These are phyloP conservation scores for Anarhynchus alexandrinus DNA, from an alignment of 2,113 vertebrate species.

Conservation along the genomic window DNA sequence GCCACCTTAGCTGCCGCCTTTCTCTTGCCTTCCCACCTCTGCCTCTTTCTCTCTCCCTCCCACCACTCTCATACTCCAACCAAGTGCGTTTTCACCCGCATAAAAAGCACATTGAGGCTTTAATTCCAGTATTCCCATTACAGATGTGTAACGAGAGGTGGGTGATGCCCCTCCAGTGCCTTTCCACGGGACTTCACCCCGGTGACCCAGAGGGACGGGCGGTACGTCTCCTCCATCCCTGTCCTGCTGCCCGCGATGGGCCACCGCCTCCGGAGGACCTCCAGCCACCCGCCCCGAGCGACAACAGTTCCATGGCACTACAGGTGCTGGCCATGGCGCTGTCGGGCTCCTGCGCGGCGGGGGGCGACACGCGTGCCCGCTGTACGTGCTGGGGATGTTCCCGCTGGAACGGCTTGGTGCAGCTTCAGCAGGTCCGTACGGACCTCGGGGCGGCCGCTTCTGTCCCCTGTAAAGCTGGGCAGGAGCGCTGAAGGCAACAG, in stretches of 20 bases:
- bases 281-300: not conserved
- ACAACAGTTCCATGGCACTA: not conserved
- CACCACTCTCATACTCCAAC: not conserved
- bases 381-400: not conserved
- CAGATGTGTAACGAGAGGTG: not conserved
- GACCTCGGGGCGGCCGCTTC: not conserved
- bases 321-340: accelerated
- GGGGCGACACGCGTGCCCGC: accelerated
- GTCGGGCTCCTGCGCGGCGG: not conserved
- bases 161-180: not conserved
- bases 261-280: accelerated
- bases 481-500: not conserved
- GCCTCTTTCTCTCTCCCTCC: not conserved
- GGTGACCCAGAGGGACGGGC: not conserved
- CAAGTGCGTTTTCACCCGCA: not conserved
- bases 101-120: not conserved
- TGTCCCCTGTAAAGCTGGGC: not conserved
- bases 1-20: not conserved
- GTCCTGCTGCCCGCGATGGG: not conserved
- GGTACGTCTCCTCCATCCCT: not conserved
- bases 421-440: not conserved
- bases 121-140: not conserved
- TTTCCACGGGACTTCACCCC: not conserved
- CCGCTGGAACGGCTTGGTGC: not conserved
- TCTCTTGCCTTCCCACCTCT: not conserved